Evolutionary conservation across 1,140 invertebrate species (phyloP).

Genomic region (Zaprionus ghesquierei): DNA sequence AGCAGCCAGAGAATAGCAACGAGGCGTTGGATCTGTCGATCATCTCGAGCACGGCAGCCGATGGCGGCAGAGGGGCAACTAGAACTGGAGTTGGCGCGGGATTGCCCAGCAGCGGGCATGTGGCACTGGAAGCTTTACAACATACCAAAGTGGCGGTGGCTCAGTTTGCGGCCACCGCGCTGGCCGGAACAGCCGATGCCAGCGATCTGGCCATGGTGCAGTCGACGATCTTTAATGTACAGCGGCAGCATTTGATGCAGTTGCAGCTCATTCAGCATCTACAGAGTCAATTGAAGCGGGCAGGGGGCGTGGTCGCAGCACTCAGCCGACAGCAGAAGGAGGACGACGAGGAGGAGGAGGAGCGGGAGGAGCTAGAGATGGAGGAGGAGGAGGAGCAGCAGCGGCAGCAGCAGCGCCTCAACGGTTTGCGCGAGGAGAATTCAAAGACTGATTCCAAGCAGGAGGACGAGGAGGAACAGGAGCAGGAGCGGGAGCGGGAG

Average conservation of each 20-base stretch:
- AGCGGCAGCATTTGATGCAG: constrained; percentile 97
- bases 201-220: constrained; percentile 94
- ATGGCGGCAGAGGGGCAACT: neutral
- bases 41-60: constrained; percentile 36
- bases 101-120: constrained; percentile 67
- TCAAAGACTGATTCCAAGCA: constrained; percentile 61
- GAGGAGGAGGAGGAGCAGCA: neutral
- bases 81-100: neutral
- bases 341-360: constrained; percentile 21
- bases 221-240: constrained; percentile 93
- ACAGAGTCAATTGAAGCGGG: constrained; percentile 89
- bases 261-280: constrained; percentile 95
- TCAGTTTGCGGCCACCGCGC: constrained; percentile 93
- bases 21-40: constrained; percentile 78
- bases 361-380: neutral
- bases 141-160: constrained; percentile 91
- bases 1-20: constrained; percentile 55
- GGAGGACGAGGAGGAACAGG: constrained; percentile 12
- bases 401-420: neutral
- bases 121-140: constrained; percentile 94
- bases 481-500: neutral
- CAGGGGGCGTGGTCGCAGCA: constrained; percentile 50
- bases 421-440: constrained; percentile 51
- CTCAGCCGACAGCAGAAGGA: constrained; percentile 41
- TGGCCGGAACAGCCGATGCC: constrained; percentile 86